Evolutionary conservation across 2,888 invertebrate species (phyloP).

Genomic region (Noctua fimbriata): DNA sequence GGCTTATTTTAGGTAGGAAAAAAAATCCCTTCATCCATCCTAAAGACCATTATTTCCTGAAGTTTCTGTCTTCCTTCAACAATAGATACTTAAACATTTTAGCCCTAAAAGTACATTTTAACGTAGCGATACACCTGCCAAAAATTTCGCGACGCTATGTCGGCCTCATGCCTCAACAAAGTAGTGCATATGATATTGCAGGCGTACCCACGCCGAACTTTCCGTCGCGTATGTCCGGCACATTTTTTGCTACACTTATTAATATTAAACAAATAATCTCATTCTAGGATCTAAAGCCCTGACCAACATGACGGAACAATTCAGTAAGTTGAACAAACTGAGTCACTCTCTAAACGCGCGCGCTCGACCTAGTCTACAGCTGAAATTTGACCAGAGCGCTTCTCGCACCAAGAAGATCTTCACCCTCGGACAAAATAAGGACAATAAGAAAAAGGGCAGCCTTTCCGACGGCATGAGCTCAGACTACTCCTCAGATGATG

Average conservation of each 20-base stretch:
- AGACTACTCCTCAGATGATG: slow-evolving; percentile 89
- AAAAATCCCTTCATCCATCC: background rate
- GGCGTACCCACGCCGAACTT: background rate
- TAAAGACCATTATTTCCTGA: background rate
- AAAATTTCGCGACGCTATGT: background rate
- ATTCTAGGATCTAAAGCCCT: slow-evolving; percentile 94
- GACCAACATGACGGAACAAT: slow-evolving; percentile 96
- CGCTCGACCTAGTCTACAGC: slow-evolving; percentile 87
- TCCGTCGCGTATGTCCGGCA: background rate
- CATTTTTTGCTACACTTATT: background rate
- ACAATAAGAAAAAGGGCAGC: slow-evolving; percentile 91
- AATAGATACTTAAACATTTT: background rate
- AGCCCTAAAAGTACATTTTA: background rate
- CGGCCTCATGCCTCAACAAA: background rate
- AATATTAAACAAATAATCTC: slow-evolving; percentile 10
- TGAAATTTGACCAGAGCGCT: slow-evolving; percentile 86
- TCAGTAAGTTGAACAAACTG: slow-evolving; percentile 95
- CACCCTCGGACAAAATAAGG: slow-evolving; percentile 85
- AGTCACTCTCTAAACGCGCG: slow-evolving; percentile 91
- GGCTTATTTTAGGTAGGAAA: slow-evolving; percentile 27
- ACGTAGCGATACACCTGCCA: background rate
- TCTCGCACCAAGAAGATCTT: slow-evolving; percentile 88
- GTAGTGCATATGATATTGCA: background rate
- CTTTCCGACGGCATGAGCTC: slow-evolving; percentile 92
- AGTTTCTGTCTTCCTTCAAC: background rate